These are phyloP conservation scores for Euleptes europaea DNA, from an alignment of 2,113 vertebrate genomes.

Conservation along the genomic window DNA sequence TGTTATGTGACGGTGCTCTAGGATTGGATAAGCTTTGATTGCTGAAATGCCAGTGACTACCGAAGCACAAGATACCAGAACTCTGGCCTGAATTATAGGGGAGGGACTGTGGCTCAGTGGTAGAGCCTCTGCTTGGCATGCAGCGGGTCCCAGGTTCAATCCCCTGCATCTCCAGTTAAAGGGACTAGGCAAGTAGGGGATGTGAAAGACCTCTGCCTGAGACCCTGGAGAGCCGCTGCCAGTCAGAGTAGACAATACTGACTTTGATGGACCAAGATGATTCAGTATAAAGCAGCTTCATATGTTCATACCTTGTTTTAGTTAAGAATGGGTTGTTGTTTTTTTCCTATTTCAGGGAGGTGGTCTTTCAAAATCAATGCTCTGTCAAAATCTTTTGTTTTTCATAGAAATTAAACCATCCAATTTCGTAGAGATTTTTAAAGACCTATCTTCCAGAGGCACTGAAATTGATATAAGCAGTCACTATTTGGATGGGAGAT, in stretches of 20 bases:
- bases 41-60: not conserved
- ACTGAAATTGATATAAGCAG: conserved; percentile 7
- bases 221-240: too few species aligned
- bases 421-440: conserved; percentile 37
- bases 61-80: not conserved
- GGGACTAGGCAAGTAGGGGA: too few species aligned
- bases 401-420: conserved; percentile 29
- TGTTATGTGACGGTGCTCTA: not conserved
- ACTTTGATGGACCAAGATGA: too few species aligned
- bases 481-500: not conserved
- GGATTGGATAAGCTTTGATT: not conserved
- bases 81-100: not conserved
- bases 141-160: too few species aligned
- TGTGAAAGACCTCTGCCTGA: too few species aligned
- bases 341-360: conserved; percentile 6
- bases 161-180: too few species aligned
- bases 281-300: too few species aligned
- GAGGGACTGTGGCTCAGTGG: too few species aligned
- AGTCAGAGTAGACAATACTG: too few species aligned
- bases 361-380: conserved; percentile 5
- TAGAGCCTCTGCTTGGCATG: too few species aligned
- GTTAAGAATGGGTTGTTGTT: not conserved
- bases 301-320: not conserved
- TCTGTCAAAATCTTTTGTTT: conserved; percentile 54
- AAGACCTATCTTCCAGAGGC: conserved; percentile 27